Conservation (phyloP, 2,888 invertebrate species). For the Philaethria dido region DNA sequence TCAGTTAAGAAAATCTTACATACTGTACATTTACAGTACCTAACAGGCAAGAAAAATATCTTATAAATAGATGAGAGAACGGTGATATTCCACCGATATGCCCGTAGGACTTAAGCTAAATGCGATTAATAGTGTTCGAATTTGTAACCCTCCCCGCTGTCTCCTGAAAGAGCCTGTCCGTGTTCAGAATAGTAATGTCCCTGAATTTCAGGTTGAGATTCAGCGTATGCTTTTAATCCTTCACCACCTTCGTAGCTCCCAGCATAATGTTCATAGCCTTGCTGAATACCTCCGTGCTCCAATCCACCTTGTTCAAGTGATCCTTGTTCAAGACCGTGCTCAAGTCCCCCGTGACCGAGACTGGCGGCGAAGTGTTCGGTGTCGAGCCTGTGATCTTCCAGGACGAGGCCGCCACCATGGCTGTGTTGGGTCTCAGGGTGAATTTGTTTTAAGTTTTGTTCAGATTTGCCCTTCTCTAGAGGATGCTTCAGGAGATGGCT, state of each 20-base stretch:
- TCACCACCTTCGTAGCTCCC: constrained; percentile 68
- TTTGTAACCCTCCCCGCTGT: constrained; percentile 71
- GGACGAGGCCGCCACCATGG: constrained; percentile 83
- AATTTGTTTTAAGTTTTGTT: constrained; percentile 83
- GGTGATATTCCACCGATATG: constrained; percentile 54
- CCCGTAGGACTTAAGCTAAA: constrained; percentile 53
- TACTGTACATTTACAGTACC: constrained; percentile 54
- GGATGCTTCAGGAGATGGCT: constrained; percentile 86
- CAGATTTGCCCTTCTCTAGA: constrained; percentile 85
- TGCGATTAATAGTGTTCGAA: constrained; percentile 68
- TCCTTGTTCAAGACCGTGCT: constrained; percentile 60
- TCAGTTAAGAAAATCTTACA: constrained; percentile 50
- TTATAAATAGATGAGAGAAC: constrained; percentile 57
- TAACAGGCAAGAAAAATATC: constrained; percentile 68
- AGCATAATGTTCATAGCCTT: constrained; percentile 48
- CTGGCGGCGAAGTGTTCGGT: constrained; percentile 64
- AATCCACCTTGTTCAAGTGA: constrained; percentile 50
- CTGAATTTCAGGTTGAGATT: constrained; percentile 63
- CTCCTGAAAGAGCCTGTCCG: constrained; percentile 59
- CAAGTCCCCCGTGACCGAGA: constrained; percentile 56
- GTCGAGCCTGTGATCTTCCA: constrained; percentile 83
- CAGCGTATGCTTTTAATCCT: constrained; percentile 69
- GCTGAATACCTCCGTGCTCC: constrained; percentile 49
- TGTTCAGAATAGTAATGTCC: constrained; percentile 65
- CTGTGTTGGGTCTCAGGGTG: constrained; percentile 85